These are phyloP conservation scores for Graptemys geographica DNA, from an alignment of 2,797 vertebrate species.

Conservation along the genomic window DNA sequence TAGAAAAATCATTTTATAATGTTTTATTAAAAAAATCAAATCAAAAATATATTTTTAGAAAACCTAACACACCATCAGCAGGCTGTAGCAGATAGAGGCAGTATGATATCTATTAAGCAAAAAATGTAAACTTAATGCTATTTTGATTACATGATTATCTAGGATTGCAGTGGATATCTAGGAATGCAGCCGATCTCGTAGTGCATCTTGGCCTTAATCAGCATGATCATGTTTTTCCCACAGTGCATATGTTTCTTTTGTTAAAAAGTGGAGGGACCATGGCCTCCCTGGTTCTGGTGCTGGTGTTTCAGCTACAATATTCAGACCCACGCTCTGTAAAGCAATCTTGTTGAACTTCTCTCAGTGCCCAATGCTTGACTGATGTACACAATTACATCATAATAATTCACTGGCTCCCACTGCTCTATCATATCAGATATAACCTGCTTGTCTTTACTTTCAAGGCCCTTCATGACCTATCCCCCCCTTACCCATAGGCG, in stretches of 20 bases:
- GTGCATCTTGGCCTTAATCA: not conserved
- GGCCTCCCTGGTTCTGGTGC: not conserved
- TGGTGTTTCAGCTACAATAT: not conserved
- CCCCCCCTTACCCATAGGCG: no score
- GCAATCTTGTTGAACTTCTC: not conserved
- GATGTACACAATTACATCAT: not conserved
- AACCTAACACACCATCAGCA: not conserved
- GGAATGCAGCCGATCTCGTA: not conserved
- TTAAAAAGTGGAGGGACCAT: not conserved
- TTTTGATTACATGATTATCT: not conserved
- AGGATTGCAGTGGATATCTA: not conserved
- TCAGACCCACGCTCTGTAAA: not conserved
- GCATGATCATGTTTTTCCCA: not conserved
- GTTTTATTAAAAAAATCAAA: not conserved
- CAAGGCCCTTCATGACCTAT: not conserved
- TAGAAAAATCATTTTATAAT: not conserved
- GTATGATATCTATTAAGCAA: not conserved
- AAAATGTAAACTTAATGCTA: not conserved
- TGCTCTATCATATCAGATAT: not conserved
- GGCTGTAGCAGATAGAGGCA: not conserved
- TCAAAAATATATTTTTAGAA: not conserved
- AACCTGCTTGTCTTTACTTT: not conserved
- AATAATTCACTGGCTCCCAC: not conserved
- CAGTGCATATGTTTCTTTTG: not conserved
- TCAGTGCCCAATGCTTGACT: not conserved